Base-by-base conservation (phyloP, 1,140 invertebrate species). In the Drosophila pachea region DNA sequence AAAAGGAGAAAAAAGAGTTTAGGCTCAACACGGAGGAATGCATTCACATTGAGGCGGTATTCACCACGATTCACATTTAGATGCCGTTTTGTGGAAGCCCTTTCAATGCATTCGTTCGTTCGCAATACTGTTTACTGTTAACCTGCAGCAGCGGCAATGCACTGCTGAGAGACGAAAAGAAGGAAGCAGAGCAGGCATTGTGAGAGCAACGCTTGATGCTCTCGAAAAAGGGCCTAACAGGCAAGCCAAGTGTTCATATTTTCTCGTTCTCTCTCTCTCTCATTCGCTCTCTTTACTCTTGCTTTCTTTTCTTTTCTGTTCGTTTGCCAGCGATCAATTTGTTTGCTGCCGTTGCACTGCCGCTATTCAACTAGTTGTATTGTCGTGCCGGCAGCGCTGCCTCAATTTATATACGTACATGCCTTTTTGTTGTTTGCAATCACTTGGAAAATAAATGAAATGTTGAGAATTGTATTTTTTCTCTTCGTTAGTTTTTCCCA, bases 341-440 rank as follows among this genome's bases (percentile, higher is more conserved):
- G 47, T 35, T 56, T 29, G 45, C 22, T 32, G 58, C n/a, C 31
- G 43, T 12, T 47, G 36, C 7, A 22, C 53, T 12, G 42, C 29
- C 31, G 33, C 54, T 61, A 72, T 68, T 74, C 74, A 76, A 76
- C 74, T 76, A 69, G 69, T 70, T 73, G 65, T 33, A 38, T 9
- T 33, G 32, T 5, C 35, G 58, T 58, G 63, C 14, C 33, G 33
- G 33, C 58, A 40, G 38, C n/a, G 35, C 32, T 48, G 43, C 43
- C 35, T 22, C 22, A 22, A 22, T 22, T 22, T 22, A 22, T 22
- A 22, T 22, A 22, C 22, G 3, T 22, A 22, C 22, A 22, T 22
- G 22, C 22, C 22, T 22, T 22, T 22, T 22, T 22, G 22, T 22
- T 22, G 22, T 22, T 22, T 22, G 22, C 22, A 22, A 22, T 22